phyloP scores from a whole-genome alignment of 2,797 vertebrate species.

The Galago senegalensis region DNA sequence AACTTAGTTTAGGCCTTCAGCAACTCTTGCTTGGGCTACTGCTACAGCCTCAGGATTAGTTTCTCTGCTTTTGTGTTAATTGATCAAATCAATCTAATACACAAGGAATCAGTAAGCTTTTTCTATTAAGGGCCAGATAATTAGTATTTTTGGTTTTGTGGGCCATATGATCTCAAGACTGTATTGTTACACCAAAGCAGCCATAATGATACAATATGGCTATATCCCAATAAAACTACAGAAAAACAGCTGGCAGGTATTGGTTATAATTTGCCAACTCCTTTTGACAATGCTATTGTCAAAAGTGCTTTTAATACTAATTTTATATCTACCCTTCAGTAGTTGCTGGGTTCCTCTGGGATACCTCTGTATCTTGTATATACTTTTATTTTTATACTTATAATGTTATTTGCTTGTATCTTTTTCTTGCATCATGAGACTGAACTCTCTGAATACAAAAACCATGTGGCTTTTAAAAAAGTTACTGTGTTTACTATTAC shows the following conservation, averaged over 20 bases:
- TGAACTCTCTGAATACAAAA: constrained; percentile 56
- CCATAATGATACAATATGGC: background rate
- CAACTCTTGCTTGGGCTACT: background rate
- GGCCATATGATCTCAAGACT: background rate
- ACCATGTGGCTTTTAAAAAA: background rate
- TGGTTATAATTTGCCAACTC: background rate
- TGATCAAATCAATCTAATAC: constrained; percentile 23
- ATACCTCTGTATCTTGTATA: background rate
- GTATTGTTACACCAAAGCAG: background rate
- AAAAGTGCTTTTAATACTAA: constrained; percentile 46
- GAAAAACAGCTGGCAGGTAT: background rate
- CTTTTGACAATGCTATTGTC: constrained; percentile 28
- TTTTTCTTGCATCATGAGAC: background rate
- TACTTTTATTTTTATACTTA: constrained; percentile 51
- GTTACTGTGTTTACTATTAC: constrained; percentile 25
- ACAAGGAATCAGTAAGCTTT: background rate
- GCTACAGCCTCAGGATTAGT: constrained; percentile 3
- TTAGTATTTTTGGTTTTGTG: constrained; percentile 16
- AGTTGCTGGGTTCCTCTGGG: background rate
- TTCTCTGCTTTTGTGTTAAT: background rate
- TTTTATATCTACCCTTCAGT: constrained; percentile 18
- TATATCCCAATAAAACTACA: constrained; percentile 21
- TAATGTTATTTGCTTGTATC: background rate
- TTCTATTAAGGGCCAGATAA: background rate
- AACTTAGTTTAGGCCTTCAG: constrained; percentile 21